Conservation (phyloP, 2,888 invertebrate genomes). For the Bombylius major region DNA sequence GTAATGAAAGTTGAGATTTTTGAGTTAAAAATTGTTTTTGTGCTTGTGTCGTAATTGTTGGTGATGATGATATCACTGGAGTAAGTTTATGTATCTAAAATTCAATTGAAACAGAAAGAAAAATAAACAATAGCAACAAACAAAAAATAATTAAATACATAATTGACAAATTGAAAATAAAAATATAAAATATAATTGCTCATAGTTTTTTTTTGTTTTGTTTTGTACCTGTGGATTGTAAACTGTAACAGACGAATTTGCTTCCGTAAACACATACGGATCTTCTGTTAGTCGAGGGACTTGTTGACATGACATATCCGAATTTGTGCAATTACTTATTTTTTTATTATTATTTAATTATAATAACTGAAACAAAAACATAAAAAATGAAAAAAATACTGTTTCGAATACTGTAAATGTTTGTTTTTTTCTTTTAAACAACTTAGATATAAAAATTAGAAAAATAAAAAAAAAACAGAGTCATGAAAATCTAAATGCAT, state of each 20-base stretch:
- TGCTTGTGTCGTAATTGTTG: background rate
- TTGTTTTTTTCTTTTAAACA: too few species aligned
- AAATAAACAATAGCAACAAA: too few species aligned
- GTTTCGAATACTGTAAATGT: too few species aligned
- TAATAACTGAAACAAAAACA: too few species aligned
- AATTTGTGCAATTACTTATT: background rate
- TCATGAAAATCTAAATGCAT: too few species aligned
- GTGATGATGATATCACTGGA: slow-evolving; percentile 10
- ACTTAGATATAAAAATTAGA: too few species aligned
- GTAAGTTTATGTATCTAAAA: slow-evolving; percentile 12
- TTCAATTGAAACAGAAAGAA: background rate
- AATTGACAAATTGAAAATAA: background rate
- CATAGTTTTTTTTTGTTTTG: too few species aligned
- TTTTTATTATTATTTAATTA: too few species aligned
- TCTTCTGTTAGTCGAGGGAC: slow-evolving; percentile 27
- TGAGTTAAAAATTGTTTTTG: slow-evolving; percentile 6
- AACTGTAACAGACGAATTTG: slow-evolving; percentile 32
- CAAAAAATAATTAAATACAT: too few species aligned
- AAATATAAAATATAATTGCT: background rate
- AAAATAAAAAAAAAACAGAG: too few species aligned
- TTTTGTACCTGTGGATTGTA: slow-evolving; percentile 33
- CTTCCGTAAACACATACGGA: slow-evolving; percentile 38
- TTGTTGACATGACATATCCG: slow-evolving; percentile 10
- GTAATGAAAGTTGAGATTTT: slow-evolving; percentile 2
- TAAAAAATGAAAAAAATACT: too few species aligned